Evolutionary conservation across 2,113 vertebrate genomes (phyloP).

Genomic region (Hippopotamus amphibius): DNA sequence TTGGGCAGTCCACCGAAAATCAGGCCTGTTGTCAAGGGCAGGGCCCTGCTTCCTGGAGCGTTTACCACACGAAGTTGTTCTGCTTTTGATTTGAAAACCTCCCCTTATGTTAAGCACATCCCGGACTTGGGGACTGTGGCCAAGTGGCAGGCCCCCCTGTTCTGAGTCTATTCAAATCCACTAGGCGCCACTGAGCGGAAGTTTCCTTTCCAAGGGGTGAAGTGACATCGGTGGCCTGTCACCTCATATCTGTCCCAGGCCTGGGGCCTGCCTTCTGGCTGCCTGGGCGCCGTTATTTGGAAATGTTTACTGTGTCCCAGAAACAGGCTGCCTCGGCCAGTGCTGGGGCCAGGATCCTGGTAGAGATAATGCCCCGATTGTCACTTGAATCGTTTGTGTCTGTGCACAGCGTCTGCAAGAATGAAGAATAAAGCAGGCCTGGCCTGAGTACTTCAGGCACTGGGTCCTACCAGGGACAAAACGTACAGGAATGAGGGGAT

Average conservation of each 20-base stretch:
- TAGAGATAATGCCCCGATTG: neutral
- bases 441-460: neutral
- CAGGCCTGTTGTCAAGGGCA: neutral
- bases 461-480: neutral
- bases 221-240: conserved; percentile 50
- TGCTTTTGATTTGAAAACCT: neutral
- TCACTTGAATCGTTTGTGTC: conserved; percentile 57
- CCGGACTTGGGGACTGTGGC: conserved; percentile 2
- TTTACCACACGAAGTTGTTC: neutral
- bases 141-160: conserved; percentile 5
- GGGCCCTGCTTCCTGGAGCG: neutral
- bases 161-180: neutral
- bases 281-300: neutral
- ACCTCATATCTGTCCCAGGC: neutral
- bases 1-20: neutral
- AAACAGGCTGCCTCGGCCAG: neutral
- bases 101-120: fast-evolving
- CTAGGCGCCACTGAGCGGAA: neutral
- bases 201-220: conserved; percentile 12
- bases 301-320: neutral
- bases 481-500: neutral
- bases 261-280: conserved; percentile 5
- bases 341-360: neutral
- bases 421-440: neutral
- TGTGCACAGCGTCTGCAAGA: neutral